Conservation (phyloP, 2,888 invertebrate species). For the Diarsia mendica region DNA sequence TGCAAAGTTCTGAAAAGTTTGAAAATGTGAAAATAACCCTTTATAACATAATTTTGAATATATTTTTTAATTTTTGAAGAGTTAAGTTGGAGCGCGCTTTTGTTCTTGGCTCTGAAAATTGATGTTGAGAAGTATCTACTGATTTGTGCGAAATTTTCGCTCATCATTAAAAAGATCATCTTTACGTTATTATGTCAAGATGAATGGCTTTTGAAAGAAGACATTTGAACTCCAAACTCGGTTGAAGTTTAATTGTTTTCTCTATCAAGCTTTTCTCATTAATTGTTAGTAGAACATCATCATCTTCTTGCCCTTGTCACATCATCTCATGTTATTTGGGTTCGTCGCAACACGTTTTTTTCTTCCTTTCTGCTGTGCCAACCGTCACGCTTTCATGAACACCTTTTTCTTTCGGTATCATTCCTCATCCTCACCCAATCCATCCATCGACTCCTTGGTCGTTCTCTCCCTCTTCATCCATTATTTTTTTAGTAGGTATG, state of each 20-base stretch:
- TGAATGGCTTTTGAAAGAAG: background rate
- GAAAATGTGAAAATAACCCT: constrained; percentile 20
- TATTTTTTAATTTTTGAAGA: constrained; percentile 29
- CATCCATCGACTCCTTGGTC: too few species aligned
- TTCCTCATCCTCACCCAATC: too few species aligned
- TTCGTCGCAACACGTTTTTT: too few species aligned
- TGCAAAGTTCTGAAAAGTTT: constrained; percentile 28
- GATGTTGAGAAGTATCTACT: background rate
- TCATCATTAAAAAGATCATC: background rate
- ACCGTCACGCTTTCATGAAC: too few species aligned
- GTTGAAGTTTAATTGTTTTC: background rate
- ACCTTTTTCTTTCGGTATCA: too few species aligned
- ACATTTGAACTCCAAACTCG: background rate
- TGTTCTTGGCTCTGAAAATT: constrained; percentile 2
- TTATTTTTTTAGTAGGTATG: background rate
- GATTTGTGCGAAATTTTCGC: background rate
- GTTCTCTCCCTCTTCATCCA: too few species aligned
- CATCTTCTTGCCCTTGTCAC: too few species aligned
- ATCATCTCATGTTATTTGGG: too few species aligned
- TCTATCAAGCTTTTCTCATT: background rate
- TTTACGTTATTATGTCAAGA: background rate
- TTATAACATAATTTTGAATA: constrained; percentile 27
- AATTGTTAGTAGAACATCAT: background rate
- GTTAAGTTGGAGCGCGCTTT: background rate
- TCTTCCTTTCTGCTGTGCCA: too few species aligned